A percentile compares a stretch with the other conserved stretches of the same genome.
These are phyloP conservation scores for Ciconia nigra DNA, from an alignment of 2,797 vertebrate genomes.

Conservation along the genomic window DNA sequence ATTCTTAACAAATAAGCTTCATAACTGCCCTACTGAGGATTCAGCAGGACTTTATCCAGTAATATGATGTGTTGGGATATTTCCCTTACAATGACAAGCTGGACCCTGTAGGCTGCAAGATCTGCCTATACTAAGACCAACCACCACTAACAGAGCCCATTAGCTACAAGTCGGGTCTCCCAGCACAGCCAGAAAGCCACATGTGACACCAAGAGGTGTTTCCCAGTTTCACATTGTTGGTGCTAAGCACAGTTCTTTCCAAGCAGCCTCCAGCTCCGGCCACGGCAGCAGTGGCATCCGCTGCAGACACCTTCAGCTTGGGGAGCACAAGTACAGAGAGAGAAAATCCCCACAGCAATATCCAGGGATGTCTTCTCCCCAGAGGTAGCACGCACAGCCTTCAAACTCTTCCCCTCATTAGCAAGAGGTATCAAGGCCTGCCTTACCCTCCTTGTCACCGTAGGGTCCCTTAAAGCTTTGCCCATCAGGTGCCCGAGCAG, in stretches of 20 bases:
- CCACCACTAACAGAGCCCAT: neutral
- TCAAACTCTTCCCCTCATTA: neutral
- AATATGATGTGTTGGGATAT: fast-evolving
- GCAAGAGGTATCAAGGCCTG: neutral
- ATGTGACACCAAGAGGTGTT: neutral
- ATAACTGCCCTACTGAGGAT: neutral
- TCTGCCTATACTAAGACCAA: neutral
- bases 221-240: neutral
- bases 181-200: neutral
- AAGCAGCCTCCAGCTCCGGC: neutral
- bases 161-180: fast-evolving
- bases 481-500: constrained; percentile 97
- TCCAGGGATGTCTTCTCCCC: neutral
- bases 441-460: constrained; percentile 92
- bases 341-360: neutral
- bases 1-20: neutral
- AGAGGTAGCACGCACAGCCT: neutral
- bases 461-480: constrained; percentile 92
- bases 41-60: neutral
- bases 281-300: fast-evolving
- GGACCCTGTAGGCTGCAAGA: neutral
- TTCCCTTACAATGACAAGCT: neutral
- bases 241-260: neutral
- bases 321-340: neutral
- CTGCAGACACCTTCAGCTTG: neutral